phyloP scores from a whole-genome alignment of 2,888 invertebrate species.

The Metellina segmentata region DNA sequence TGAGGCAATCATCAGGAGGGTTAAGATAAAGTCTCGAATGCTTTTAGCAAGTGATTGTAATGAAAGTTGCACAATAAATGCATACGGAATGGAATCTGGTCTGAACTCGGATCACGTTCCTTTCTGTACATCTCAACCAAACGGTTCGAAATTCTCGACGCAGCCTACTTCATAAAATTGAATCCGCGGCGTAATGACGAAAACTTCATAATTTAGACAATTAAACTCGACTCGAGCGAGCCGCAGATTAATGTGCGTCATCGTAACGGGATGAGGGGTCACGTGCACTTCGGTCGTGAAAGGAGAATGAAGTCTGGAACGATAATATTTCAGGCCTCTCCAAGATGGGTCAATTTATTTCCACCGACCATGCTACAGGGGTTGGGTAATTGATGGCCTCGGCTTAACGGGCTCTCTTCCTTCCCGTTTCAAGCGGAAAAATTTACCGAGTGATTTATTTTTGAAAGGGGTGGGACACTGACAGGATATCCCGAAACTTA shows the following conservation, averaged over 20 bases:
- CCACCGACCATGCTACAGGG: conserved; percentile 11
- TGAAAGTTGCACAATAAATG: no score
- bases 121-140: no score
- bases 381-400: conserved; percentile 27
- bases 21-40: no score
- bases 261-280: neutral
- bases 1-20: no score
- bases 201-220: no score
- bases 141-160: no score
- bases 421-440: neutral
- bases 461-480: neutral
- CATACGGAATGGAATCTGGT: no score
- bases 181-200: no score
- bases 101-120: no score
- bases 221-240: no score
- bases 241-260: neutral
- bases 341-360: conserved; percentile 17
- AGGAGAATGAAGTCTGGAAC: conserved; percentile 32
- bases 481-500: neutral
- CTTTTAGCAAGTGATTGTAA: no score
- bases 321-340: neutral
- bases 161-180: no score
- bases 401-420: neutral
- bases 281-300: neutral
- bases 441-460: conserved; percentile 32